Percentiles rank a stretch among this genome's conserved stretches.
phyloP scores from a whole-genome alignment of 2,888 invertebrate genomes.

The Ectropis crepuscularia region DNA sequence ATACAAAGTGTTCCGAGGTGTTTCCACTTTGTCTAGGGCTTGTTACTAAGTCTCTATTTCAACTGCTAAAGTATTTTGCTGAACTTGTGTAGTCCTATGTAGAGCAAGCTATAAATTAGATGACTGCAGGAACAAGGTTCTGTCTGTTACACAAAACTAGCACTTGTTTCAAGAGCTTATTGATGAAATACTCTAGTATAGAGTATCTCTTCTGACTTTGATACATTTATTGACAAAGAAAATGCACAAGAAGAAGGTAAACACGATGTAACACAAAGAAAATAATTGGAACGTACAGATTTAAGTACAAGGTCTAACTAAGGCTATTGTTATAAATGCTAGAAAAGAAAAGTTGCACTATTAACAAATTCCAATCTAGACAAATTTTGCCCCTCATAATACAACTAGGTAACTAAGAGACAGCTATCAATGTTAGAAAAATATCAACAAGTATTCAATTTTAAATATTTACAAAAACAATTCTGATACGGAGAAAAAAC shows the following conservation, averaged over 20 bases:
- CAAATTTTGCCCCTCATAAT: no score
- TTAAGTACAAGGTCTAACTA: no score
- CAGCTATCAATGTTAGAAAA: no score
- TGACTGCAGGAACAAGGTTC: constrained; percentile 10
- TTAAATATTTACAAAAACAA: no score
- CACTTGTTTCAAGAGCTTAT: constrained; percentile 16
- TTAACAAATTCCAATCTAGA: no score
- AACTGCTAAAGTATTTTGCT: constrained; percentile 34
- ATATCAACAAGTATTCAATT: no score
- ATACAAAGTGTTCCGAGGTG: constrained; percentile 53
- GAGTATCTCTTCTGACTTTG: constrained; percentile 13
- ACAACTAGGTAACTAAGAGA: no score
- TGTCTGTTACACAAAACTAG: constrained; percentile 12
- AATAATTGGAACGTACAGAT: no score
- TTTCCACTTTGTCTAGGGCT: constrained; percentile 59
- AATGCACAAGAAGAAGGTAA: background rate
- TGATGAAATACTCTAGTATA: constrained; percentile 19
- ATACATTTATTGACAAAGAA: constrained; percentile 13
- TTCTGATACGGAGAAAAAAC: no score
- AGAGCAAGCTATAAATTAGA: constrained; percentile 27
- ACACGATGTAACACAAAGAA: no score
- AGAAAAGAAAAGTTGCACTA: no score
- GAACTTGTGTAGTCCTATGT: constrained; percentile 23
- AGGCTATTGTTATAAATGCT: no score
- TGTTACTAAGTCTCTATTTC: constrained; percentile 44